These are phyloP conservation scores for Ictalurus furcatus DNA, from an alignment of 2,113 vertebrate species.

Conservation along the genomic window DNA sequence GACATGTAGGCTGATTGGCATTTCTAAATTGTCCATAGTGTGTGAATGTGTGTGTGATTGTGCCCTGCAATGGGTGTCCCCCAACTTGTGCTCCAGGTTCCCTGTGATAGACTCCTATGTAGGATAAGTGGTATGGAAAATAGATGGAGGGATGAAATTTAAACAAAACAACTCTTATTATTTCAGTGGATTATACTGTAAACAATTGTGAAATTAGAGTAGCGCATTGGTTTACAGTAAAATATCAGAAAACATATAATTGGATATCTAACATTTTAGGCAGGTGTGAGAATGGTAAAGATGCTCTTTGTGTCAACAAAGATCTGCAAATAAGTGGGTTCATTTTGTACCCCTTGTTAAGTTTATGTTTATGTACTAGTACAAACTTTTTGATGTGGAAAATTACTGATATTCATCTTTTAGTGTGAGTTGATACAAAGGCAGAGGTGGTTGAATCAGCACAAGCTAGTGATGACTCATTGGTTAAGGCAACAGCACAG, in stretches of 20 bases:
- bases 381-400: background rate
- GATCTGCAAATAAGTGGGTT: background rate
- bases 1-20: too few species aligned
- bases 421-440: background rate
- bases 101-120: too few species aligned
- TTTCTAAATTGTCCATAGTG: too few species aligned
- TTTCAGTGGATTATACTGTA: background rate
- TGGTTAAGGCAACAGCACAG: background rate
- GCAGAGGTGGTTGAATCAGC: background rate
- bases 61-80: too few species aligned
- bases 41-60: too few species aligned
- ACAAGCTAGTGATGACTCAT: background rate
- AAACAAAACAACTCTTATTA: background rate
- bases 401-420: background rate
- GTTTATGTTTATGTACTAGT: background rate
- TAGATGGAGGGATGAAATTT: too few species aligned
- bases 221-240: background rate
- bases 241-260: background rate
- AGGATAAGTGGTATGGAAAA: too few species aligned
- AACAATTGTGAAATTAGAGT: background rate
- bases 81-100: too few species aligned
- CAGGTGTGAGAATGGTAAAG: background rate
- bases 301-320: too few species aligned
- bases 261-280: background rate
- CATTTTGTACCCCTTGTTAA: background rate